phyloP scores from a whole-genome alignment of 2,888 invertebrate genomes.

The Stratiomys singularior region DNA sequence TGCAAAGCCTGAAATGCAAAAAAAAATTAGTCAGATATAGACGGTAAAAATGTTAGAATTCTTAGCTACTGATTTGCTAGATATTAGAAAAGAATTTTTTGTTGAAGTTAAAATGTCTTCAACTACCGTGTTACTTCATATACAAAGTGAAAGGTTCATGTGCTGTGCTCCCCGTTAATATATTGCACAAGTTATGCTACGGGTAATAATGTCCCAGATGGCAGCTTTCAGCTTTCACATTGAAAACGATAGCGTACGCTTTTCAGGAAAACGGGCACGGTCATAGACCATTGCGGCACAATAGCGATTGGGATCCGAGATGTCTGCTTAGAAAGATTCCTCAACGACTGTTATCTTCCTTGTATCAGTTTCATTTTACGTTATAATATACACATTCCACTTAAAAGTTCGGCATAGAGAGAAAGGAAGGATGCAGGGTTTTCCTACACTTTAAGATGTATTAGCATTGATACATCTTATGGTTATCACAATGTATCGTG shows the following conservation, averaged over 20 bases:
- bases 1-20: too few relatives aligned
- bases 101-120: conserved; percentile 15
- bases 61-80: neutral
- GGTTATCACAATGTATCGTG: neutral
- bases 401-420: conserved; percentile 40
- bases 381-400: conserved; percentile 43
- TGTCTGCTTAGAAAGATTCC: conserved; percentile 37
- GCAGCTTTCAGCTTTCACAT: conserved; percentile 36
- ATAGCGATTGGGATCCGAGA: conserved; percentile 35
- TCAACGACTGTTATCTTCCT: conserved; percentile 29
- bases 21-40: conserved; percentile 22
- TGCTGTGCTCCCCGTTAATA: conserved; percentile 48
- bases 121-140: neutral
- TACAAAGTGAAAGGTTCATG: conserved; percentile 32
- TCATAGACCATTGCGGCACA: conserved; percentile 19
- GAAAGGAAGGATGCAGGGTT: conserved; percentile 22
- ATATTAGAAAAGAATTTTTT: conserved; percentile 17
- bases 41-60: conserved; percentile 35
- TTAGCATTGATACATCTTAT: conserved; percentile 43
- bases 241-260: neutral
- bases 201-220: conserved; percentile 48
- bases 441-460: conserved; percentile 27
- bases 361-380: conserved; percentile 44
- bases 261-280: conserved; percentile 38
- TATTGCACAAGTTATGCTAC: conserved; percentile 48